phyloP scores from a whole-genome alignment of 1,140 invertebrate species.

The Bathynomus jamesi region DNA sequence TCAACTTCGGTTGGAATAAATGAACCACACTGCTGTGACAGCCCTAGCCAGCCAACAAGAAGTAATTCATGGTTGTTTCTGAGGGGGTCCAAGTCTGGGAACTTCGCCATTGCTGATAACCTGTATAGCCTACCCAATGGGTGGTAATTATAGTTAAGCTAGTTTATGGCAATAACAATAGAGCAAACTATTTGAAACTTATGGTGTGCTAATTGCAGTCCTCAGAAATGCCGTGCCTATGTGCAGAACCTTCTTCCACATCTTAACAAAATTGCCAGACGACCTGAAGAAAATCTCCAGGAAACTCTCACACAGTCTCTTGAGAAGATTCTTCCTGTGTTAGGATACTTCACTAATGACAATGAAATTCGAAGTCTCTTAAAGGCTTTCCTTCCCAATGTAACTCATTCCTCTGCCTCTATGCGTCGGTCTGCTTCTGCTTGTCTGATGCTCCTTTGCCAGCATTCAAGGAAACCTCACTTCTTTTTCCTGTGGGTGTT shows the following conservation, averaged over 20 bases:
- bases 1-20: no score
- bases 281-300: constrained; percentile 62
- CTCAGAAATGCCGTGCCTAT: constrained; percentile 63
- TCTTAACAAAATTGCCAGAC: constrained; percentile 55
- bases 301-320: constrained; percentile 62
- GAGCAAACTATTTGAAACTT: no score
- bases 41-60: no score
- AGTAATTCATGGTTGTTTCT: no score
- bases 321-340: constrained; percentile 57
- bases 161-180: no score
- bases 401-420: constrained; percentile 52
- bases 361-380: constrained; percentile 63
- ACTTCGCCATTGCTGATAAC: no score
- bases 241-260: constrained; percentile 63
- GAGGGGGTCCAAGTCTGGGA: no score
- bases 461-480: constrained; percentile 55
- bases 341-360: constrained; percentile 65
- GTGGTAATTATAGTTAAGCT: no score
- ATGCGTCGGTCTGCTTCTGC: constrained; percentile 56
- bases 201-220: no score
- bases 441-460: constrained; percentile 56
- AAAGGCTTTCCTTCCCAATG: constrained; percentile 57
- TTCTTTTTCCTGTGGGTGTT: constrained; percentile 56
- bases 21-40: no score
- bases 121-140: no score